A percentile compares a stretch with the other conserved stretches of the same genome.
These are phyloP conservation scores for Germaria angustata DNA, from an alignment of 2,888 invertebrate species.

Conservation along the genomic window DNA sequence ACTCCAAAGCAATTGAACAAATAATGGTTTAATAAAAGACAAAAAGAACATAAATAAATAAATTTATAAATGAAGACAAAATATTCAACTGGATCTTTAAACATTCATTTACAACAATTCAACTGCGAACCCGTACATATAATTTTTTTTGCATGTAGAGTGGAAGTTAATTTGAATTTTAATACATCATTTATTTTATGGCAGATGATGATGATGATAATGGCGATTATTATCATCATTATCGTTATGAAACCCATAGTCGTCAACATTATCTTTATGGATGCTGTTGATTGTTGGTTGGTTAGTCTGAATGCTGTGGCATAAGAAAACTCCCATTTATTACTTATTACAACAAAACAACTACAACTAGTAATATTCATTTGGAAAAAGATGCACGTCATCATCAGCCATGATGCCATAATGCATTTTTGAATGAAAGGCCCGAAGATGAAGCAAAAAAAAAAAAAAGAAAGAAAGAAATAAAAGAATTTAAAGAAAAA, in stretches of 20 bases:
- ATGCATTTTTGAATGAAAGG: conserved; percentile 16
- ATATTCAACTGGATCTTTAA: conserved; percentile 33
- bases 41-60: conserved; percentile 7
- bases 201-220: conserved; percentile 27
- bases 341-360: conserved; percentile 23
- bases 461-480: not conserved
- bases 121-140: not conserved
- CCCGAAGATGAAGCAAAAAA: not conserved
- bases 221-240: not conserved
- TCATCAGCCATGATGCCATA: conserved; percentile 7
- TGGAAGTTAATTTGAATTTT: conserved; percentile 62
- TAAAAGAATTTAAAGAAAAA: not conserved
- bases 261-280: conserved; percentile 12
- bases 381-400: conserved; percentile 42
- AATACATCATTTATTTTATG: conserved; percentile 63
- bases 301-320: not conserved
- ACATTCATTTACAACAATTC: conserved; percentile 37
- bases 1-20: conserved; percentile 57
- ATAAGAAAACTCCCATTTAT: conserved; percentile 28
- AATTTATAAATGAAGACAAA: conserved; percentile 5
- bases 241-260: not conserved
- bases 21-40: conserved; percentile 40
- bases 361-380: conserved; percentile 23
- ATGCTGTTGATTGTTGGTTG: conserved; percentile 7
- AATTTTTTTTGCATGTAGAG: conserved; percentile 24